Percentiles rank a stretch among this genome's conserved stretches.
These are phyloP conservation scores for Chesias legatella DNA, from an alignment of 2,888 invertebrate species.

Conservation along the genomic window DNA sequence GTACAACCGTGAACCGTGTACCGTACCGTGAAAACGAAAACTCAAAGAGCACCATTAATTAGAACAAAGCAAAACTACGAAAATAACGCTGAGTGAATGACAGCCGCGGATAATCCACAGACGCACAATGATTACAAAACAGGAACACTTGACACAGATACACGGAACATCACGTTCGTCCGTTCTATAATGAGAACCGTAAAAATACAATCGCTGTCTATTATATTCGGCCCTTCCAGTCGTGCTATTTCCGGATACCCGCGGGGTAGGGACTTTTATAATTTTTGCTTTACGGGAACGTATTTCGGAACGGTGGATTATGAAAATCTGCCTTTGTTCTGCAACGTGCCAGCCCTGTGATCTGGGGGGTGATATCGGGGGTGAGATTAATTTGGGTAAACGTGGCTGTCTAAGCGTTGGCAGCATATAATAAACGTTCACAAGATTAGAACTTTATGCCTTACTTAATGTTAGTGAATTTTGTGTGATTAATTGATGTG, in stretches of 20 bases:
- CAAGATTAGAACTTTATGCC: no score
- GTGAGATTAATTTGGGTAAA: no score
- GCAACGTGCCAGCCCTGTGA: no score
- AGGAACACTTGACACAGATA: slow-evolving; percentile 31
- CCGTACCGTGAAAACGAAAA: no score
- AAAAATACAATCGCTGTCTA: slow-evolving; percentile 38
- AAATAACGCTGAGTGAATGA: slow-evolving; percentile 19
- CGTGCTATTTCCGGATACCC: slow-evolving; percentile 12
- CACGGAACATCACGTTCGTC: slow-evolving; percentile 22
- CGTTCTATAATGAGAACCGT: slow-evolving; percentile 38
- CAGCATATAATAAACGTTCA: no score
- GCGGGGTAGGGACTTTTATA: not conserved
- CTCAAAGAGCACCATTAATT: not conserved
- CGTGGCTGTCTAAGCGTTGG: no score
- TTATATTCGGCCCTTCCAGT: slow-evolving; percentile 19
- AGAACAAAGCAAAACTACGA: slow-evolving; percentile 3
- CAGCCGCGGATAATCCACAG: slow-evolving; percentile 16
- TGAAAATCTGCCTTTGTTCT: no score
- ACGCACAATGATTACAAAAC: slow-evolving; percentile 28
- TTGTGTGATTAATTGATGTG: no score
- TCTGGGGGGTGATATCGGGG: no score
- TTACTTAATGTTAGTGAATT: no score
- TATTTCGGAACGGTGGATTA: no score
- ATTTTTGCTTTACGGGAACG: not conserved
- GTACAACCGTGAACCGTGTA: no score